Percentiles rank a stretch among this genome's conserved stretches.
Conservation (phyloP, 1,140 invertebrate species). For the Lepidurus couesii region DNA sequence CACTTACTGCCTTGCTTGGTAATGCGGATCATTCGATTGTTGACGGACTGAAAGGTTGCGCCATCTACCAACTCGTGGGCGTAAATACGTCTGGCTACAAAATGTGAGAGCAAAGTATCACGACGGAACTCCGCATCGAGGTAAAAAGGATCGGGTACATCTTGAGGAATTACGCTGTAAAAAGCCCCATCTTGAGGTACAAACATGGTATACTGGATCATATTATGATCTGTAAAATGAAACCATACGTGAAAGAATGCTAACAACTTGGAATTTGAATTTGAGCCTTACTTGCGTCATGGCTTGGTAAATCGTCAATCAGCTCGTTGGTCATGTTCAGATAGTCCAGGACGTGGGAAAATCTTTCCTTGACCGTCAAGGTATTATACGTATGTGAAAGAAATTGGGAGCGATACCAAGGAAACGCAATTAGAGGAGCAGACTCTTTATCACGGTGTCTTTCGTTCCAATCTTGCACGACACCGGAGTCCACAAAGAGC, state of each 20-base stretch:
- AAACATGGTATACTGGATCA: slow-evolving; percentile 53
- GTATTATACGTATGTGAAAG: slow-evolving; percentile 56
- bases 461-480: slow-evolving; percentile 55
- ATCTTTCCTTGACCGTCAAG: slow-evolving; percentile 50
- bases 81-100: slow-evolving; percentile 55
- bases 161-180: slow-evolving; percentile 50
- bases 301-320: slow-evolving; percentile 53
- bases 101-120: slow-evolving; percentile 55
- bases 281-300: slow-evolving; percentile 47
- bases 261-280: slow-evolving; percentile 7
- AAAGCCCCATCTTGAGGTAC: slow-evolving; percentile 56
- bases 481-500: slow-evolving; percentile 54
- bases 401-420: slow-evolving; percentile 58
- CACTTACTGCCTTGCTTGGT: slow-evolving; percentile 47
- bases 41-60: slow-evolving; percentile 49
- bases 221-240: slow-evolving; percentile 40
- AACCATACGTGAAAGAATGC: slow-evolving; percentile 24
- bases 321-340: slow-evolving; percentile 43
- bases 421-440: slow-evolving; percentile 55
- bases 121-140: slow-evolving; percentile 49
- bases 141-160: slow-evolving; percentile 54
- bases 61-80: slow-evolving; percentile 53
- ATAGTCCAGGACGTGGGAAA: slow-evolving; percentile 52
- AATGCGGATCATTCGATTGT: slow-evolving; percentile 51
- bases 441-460: slow-evolving; percentile 57